phyloP scores from a whole-genome alignment of 2,888 invertebrate genomes.

The Amblyjoppa proteus region DNA sequence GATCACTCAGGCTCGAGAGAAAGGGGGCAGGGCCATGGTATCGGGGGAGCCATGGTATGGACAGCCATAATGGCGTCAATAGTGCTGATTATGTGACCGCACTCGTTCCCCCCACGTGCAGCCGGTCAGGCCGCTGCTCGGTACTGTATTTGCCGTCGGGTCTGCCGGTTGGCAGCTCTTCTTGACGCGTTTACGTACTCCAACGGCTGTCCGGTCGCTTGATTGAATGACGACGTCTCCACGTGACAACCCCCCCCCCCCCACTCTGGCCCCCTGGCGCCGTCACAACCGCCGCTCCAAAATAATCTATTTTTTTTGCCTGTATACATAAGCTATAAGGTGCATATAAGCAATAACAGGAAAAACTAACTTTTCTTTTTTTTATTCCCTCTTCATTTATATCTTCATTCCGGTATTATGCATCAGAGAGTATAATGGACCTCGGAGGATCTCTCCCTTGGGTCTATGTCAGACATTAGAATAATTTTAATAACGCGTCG shows the following conservation, averaged over 20 bases:
- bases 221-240: background rate
- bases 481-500: constrained; percentile 81
- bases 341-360: background rate
- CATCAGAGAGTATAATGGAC: constrained; percentile 45
- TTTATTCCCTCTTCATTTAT: constrained; percentile 35
- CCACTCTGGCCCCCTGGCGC: no score
- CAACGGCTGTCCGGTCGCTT: background rate
- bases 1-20: constrained; percentile 6
- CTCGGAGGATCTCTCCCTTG: constrained; percentile 35
- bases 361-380: constrained; percentile 5
- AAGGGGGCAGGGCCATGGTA: background rate
- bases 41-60: constrained; percentile 56
- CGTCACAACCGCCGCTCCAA: background rate
- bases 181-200: constrained; percentile 8
- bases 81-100: constrained; percentile 81
- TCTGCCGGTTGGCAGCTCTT: background rate
- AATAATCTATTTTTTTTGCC: background rate
- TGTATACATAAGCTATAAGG: background rate
- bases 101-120: constrained; percentile 68
- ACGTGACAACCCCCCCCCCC: no score
- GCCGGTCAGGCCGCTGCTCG: constrained; percentile 2
- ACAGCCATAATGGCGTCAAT: constrained; percentile 78
- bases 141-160: background rate
- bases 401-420: constrained; percentile 27
- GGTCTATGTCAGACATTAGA: constrained; percentile 72